These are phyloP conservation scores for Thymelicus sylvestris DNA, from an alignment of 2,888 invertebrate species.

Conservation along the genomic window DNA sequence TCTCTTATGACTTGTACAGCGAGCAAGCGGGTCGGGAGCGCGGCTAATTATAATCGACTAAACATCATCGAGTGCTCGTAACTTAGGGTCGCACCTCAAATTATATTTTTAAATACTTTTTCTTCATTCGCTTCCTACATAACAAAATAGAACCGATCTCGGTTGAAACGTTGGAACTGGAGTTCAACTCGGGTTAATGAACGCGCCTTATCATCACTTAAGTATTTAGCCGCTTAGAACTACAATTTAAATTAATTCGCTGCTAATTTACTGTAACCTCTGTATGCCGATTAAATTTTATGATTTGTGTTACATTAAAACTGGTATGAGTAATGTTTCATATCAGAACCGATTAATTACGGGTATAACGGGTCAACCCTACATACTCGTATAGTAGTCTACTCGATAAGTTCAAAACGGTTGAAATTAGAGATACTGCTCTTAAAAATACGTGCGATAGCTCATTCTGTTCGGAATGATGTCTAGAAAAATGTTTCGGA, in stretches of 20 bases:
- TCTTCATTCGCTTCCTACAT: slow-evolving; percentile 57
- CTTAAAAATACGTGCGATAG: too few relatives aligned
- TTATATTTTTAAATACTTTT: slow-evolving; percentile 75
- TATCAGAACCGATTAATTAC: slow-evolving; percentile 8
- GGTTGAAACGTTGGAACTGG: slow-evolving; percentile 26
- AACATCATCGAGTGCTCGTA: slow-evolving; percentile 80
- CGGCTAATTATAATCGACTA: slow-evolving; percentile 83
- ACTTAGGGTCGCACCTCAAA: slow-evolving; percentile 74
- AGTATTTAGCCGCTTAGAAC: slow-evolving; percentile 30
- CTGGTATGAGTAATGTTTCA: slow-evolving; percentile 6
- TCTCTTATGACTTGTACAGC: slow-evolving; percentile 52
- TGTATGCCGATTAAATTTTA: slow-evolving; percentile 19
- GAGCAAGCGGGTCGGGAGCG: slow-evolving; percentile 62
- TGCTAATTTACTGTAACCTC: slow-evolving; percentile 30
- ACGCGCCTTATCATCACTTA: slow-evolving; percentile 33
- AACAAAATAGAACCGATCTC: slow-evolving; percentile 31
- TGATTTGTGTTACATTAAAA: slow-evolving; percentile 6
- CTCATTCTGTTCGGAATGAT: too few relatives aligned
- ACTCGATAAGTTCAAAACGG: too few relatives aligned
- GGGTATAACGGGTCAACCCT: slow-evolving; percentile 33
- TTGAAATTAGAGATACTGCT: too few relatives aligned
- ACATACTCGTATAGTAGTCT: slow-evolving; percentile 15
- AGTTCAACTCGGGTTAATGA: slow-evolving; percentile 35
- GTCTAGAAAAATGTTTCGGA: too few relatives aligned
- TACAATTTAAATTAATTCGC: slow-evolving; percentile 33